Evolutionary conservation across 2,113 vertebrate species (phyloP).

Genomic region (Prolemur simus): DNA sequence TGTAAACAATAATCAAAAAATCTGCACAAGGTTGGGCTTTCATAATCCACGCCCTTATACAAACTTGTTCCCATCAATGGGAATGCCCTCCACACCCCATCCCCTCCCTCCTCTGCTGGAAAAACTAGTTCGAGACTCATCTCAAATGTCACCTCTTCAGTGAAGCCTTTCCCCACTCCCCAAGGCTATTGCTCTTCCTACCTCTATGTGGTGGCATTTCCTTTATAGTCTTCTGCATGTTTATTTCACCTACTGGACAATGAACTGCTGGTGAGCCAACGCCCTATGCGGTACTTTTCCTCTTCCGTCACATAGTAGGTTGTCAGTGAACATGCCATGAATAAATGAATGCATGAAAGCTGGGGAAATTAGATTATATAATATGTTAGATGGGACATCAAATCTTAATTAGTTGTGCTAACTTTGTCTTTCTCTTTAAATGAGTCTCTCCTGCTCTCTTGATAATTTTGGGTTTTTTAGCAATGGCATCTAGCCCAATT

Average conservation of each 20-base stretch:
- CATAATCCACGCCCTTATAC: background rate
- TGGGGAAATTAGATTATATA: background rate
- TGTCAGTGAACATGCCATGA: background rate
- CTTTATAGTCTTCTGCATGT: background rate
- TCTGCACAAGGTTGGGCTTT: background rate
- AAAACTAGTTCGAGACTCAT: slow-evolving; percentile 7
- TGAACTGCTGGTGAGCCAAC: background rate
- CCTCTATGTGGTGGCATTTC: background rate
- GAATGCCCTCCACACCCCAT: background rate
- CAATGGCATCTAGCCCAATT: background rate
- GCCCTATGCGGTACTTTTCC: background rate
- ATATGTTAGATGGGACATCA: background rate
- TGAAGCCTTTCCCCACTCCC: background rate
- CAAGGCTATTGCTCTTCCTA: background rate
- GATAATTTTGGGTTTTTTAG: background rate
- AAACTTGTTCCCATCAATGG: background rate
- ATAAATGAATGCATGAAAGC: background rate
- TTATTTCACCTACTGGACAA: background rate
- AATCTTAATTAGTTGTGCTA: slow-evolving; percentile 20
- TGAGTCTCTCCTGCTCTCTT: background rate
- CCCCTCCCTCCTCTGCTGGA: background rate
- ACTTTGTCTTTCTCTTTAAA: slow-evolving; percentile 52
- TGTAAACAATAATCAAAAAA: background rate
- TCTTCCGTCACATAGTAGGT: background rate
- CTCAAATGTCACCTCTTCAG: background rate